These are phyloP conservation scores for Caenorhabditis inopinata DNA, from an alignment of 1,140 invertebrate species.

Conservation along the genomic window DNA sequence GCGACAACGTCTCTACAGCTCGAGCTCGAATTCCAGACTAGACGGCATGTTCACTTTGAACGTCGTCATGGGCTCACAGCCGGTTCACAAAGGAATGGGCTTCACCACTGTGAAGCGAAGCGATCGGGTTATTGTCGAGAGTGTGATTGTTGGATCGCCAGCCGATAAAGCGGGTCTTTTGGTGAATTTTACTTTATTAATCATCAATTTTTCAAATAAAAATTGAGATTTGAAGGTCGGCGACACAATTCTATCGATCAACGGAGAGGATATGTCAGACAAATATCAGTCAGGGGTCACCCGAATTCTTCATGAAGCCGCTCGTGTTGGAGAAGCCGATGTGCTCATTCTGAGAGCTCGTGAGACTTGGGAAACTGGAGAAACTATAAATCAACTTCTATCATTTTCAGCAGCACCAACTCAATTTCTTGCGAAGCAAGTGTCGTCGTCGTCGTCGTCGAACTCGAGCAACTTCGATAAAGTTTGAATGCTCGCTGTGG, in stretches of 20 bases:
- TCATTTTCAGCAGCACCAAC: background rate
- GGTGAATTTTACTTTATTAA: background rate
- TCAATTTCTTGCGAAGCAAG: constrained; percentile 16
- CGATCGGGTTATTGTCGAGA: constrained; percentile 33
- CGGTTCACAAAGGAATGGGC: constrained; percentile 46
- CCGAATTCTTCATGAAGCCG: constrained; percentile 65
- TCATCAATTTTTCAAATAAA: background rate
- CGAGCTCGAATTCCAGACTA: constrained; percentile 4
- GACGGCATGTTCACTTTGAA: constrained; percentile 36
- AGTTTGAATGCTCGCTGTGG: too few relatives aligned
- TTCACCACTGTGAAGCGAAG: constrained; percentile 37
- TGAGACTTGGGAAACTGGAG: background rate
- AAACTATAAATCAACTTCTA: background rate
- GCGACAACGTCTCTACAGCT: constrained; percentile 12
- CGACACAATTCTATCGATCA: constrained; percentile 66
- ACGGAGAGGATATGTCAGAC: constrained; percentile 56
- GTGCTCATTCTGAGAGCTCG: constrained; percentile 61
- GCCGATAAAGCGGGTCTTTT: constrained; percentile 35
- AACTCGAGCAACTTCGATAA: constrained; percentile 27
- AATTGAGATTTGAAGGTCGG: constrained; percentile 54
- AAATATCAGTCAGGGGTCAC: constrained; percentile 65
- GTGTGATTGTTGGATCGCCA: constrained; percentile 35
- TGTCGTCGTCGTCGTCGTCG: constrained; percentile 12
- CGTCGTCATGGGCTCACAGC: constrained; percentile 38
- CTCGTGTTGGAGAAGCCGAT: constrained; percentile 65